Base-by-base conservation (phyloP, 1,140 invertebrate genomes). In the Sipha flava region DNA sequence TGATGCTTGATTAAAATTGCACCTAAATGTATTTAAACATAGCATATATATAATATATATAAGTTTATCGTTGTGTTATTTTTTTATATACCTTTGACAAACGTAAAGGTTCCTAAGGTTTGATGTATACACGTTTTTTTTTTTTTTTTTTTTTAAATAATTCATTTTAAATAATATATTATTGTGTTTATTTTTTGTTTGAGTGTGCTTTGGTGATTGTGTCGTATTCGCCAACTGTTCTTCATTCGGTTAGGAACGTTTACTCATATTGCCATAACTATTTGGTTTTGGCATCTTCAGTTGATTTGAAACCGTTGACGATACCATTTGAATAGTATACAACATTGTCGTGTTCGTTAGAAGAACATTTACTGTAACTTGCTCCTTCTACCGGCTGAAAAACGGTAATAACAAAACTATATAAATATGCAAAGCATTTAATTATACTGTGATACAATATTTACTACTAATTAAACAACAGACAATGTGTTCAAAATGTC, bases 251-350 rank as follows among this genome's bases (percentile, higher is more conserved):
- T 75, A 75, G 49, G 45, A 52, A 49, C 45, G 49, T 75, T 75
- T 75, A 54, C 6, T 49, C 49, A 31, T 75, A 54, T 75, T n/a
- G n/a, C n/a, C 6, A 26, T 37, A 23, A 75, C 29, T 59, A 77
- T 52, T 75, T 75, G 52, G 43, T 80, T 34, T 77, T 77, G 52
- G 73, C 73, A n/a, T 77, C 52, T 77, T 77, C 73, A 23, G 81
- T 80, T 23, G 82, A 70, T 81, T 90, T 89, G 84, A 89, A 90
- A 57, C 90, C 90, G 82, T 90, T 91, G 82, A 89, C 89, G 72
- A 89, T 88, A 18, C 90, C 90, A 82, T 90, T 90, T 62, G 89
- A 90, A 85, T 91, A 90, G 81, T 86, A 85, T 31, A 88, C 89
- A 82, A 90, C 90, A 70, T 88, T 87, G 73, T 89, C 88, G 72